These are phyloP conservation scores for Acronicta psi DNA, from an alignment of 2,888 invertebrate species.

Conservation along the genomic window DNA sequence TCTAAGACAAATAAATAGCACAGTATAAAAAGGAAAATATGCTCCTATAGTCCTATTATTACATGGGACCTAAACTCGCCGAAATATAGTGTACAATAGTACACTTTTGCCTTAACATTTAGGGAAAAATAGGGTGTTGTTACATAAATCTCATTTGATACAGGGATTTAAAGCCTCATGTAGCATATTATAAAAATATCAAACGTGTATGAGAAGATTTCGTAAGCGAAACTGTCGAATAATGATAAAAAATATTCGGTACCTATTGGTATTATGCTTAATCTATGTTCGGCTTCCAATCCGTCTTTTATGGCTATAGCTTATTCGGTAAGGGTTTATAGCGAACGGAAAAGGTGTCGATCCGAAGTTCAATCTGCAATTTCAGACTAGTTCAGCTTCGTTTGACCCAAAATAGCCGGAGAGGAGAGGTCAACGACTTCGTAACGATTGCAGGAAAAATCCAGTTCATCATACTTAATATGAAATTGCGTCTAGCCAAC, in stretches of 20 bases:
- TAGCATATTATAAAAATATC: too few species aligned
- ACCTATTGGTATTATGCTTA: conserved; percentile 2
- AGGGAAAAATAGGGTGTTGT: too few species aligned
- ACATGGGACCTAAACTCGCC: too few species aligned
- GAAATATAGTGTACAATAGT: too few species aligned
- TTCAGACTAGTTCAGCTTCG: conserved; percentile 6
- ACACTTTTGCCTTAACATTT: too few species aligned
- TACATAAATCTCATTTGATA: conserved; percentile 14
- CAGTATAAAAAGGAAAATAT: too few species aligned
- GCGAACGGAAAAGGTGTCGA: neutral
- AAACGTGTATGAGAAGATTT: conserved; percentile 10
- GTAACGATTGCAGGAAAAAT: conserved; percentile 11
- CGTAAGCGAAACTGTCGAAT: conserved; percentile 21
- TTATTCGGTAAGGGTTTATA: too few species aligned
- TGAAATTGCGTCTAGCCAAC: neutral
- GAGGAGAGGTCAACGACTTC: conserved; percentile 25
- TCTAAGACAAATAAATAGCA: too few species aligned
- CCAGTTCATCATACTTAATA: neutral
- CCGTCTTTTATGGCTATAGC: neutral
- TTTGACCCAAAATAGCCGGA: conserved; percentile 24
- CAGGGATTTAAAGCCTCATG: conserved; percentile 16
- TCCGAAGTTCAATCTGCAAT: conserved; percentile 7
- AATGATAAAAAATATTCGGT: conserved; percentile 18
- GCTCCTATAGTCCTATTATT: too few species aligned
- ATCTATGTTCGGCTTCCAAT: conserved; percentile 15